These are phyloP conservation scores for Anabacerthia variegaticeps DNA, from an alignment of 2,797 vertebrate species.

Conservation along the genomic window DNA sequence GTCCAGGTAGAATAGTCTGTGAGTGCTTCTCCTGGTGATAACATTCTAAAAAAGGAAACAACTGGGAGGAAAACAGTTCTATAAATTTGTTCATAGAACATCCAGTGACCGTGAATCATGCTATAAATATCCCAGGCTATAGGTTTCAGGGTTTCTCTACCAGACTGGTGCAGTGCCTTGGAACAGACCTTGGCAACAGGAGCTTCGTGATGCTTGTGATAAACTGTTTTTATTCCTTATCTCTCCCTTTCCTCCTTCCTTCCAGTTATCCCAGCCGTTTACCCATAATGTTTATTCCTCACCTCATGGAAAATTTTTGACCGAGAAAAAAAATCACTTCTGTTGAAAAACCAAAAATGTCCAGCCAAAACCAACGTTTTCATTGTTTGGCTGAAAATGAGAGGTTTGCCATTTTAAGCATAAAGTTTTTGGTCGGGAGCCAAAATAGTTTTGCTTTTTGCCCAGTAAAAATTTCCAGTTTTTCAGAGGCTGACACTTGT, in stretches of 20 bases:
- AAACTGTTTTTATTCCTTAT: constrained; percentile 52
- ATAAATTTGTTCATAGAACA: constrained; percentile 77
- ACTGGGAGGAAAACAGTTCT: constrained; percentile 70
- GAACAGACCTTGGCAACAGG: constrained; percentile 57
- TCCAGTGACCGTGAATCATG: constrained; percentile 71
- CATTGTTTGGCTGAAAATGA: constrained; percentile 64
- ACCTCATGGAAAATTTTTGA: constrained; percentile 69
- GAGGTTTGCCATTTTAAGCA: constrained; percentile 63
- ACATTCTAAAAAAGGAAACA: constrained; percentile 59
- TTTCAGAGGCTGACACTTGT: constrained; percentile 47
- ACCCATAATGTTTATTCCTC: constrained; percentile 35
- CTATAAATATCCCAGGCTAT: constrained; percentile 70
- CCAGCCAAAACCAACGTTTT: constrained; percentile 63
- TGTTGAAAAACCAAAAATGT: constrained; percentile 60
- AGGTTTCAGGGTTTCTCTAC: constrained; percentile 57
- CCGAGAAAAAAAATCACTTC: constrained; percentile 34
- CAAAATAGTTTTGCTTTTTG: constrained; percentile 49
- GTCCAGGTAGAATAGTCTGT: constrained; percentile 30
- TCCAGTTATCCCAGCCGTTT: not conserved
- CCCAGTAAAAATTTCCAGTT: constrained; percentile 53
- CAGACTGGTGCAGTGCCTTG: not conserved
- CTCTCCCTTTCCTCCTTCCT: constrained; percentile 31
- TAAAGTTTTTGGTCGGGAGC: constrained; percentile 26
- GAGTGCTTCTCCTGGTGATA: constrained; percentile 10
- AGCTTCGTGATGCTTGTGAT: constrained; percentile 26